Conservation (phyloP, 1,140 invertebrate genomes). For the Cherax destructor region DNA sequence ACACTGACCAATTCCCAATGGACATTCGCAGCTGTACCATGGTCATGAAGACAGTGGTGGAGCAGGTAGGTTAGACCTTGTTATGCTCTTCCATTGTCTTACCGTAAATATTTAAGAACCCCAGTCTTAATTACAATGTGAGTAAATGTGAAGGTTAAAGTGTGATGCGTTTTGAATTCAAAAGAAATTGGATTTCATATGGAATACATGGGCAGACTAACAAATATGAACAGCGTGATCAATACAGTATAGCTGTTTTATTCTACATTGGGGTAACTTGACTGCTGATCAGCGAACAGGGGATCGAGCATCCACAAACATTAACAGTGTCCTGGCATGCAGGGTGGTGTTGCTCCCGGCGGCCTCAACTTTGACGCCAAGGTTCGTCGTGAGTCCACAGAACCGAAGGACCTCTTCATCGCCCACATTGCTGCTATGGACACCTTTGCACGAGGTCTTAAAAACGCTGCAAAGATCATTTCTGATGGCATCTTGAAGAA, state of each 20-base stretch:
- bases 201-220: no score
- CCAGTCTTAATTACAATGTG: no score
- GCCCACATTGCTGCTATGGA: slow-evolving; percentile 80
- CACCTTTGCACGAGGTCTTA: slow-evolving; percentile 79
- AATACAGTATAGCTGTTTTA: background rate
- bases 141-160: no score
- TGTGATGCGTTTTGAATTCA: no score
- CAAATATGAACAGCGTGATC: background rate
- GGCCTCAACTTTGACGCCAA: slow-evolving; percentile 80
- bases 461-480: slow-evolving; percentile 78
- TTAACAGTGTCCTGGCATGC: slow-evolving; percentile 1
- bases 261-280: background rate
- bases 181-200: no score
- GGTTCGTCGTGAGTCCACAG: slow-evolving; percentile 77
- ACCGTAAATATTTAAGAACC: no score
- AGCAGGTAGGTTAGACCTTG: slow-evolving; percentile 76
- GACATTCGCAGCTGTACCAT: slow-evolving; percentile 77
- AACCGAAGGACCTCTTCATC: slow-evolving; percentile 79
- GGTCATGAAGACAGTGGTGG: slow-evolving; percentile 79
- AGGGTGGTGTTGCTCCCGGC: slow-evolving; percentile 80
- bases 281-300: background rate
- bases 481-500: slow-evolving; percentile 73
- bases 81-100: no score
- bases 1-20: slow-evolving; percentile 78
- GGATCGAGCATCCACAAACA: background rate